Evolutionary conservation across 2,113 vertebrate species (phyloP).

Genomic region (Xiphias gladius): DNA sequence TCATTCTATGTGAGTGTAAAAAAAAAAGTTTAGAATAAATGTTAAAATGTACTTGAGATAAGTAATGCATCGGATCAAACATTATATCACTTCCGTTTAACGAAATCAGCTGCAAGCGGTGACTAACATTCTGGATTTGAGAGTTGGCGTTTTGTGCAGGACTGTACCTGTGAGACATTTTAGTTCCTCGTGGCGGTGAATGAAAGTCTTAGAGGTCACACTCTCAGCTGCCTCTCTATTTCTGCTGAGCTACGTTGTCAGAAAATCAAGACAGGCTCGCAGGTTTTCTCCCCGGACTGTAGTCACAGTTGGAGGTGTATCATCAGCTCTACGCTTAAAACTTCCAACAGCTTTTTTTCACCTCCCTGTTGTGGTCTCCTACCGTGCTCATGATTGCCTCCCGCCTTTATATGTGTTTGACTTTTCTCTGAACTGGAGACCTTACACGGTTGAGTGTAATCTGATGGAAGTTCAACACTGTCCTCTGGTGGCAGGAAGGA

Average conservation of each 20-base stretch:
- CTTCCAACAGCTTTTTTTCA: neutral
- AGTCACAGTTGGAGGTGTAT: neutral
- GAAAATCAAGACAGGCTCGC: neutral
- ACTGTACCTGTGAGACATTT: neutral
- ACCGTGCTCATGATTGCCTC: neutral
- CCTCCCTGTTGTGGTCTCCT: neutral
- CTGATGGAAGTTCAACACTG: conserved; percentile 28
- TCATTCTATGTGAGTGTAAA: no score
- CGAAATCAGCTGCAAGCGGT: no score
- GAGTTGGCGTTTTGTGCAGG: neutral
- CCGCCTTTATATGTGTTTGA: neutral
- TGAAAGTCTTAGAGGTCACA: neutral
- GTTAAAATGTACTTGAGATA: no score
- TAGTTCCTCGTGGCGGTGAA: neutral
- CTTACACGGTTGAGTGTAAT: neutral
- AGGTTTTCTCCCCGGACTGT: neutral
- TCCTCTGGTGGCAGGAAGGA: conserved; percentile 52
- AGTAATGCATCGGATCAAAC: no score
- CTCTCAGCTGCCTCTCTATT: neutral
- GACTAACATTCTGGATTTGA: no score
- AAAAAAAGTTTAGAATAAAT: no score
- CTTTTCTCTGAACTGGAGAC: neutral
- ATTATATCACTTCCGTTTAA: no score
- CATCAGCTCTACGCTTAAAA: neutral
- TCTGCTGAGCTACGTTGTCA: neutral